Percentiles rank a stretch among this genome's conserved stretches.
Evolutionary conservation across 2,113 vertebrate species (phyloP).

Genomic region (Dasyornis broadbenti): DNA sequence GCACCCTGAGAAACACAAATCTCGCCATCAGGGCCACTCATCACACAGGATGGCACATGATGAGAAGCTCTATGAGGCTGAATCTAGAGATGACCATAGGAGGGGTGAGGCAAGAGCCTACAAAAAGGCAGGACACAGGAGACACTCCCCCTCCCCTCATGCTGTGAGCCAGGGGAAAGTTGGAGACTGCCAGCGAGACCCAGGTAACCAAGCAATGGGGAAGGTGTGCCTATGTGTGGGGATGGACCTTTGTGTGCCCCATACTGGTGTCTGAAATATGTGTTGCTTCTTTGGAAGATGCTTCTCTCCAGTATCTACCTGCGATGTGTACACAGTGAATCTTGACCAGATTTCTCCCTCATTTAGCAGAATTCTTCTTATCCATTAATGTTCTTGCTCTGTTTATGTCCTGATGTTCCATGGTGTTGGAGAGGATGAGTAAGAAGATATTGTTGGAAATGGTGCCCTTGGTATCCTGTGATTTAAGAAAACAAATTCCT

Average conservation of each 20-base stretch:
- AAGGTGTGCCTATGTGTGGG: fast-evolving
- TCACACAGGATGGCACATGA: background rate
- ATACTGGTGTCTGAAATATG: background rate
- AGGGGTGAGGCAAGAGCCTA: slow-evolving; percentile 52
- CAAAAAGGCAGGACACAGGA: slow-evolving; percentile 22
- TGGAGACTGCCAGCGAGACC: slow-evolving; percentile 8
- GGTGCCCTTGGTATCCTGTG: background rate
- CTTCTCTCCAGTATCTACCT: background rate
- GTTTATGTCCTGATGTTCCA: background rate
- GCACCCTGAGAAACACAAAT: background rate
- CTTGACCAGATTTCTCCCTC: background rate
- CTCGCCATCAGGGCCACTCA: background rate
- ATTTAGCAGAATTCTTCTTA: background rate
- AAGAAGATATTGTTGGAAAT: background rate
- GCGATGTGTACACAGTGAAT: background rate
- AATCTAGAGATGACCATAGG: background rate
- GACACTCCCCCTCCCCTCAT: slow-evolving; percentile 23
- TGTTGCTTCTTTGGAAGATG: background rate
- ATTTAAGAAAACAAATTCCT: background rate
- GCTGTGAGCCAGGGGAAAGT: background rate
- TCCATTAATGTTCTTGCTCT: background rate
- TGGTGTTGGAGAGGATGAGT: background rate
- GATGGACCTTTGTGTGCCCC: background rate
- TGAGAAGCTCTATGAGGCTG: background rate
- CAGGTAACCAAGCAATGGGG: slow-evolving; percentile 80